Evolutionary conservation across 2,113 vertebrate species (phyloP), one percentile per base, ranked within the genome.

Genomic region (Psilopsiagon aymara): DNA sequence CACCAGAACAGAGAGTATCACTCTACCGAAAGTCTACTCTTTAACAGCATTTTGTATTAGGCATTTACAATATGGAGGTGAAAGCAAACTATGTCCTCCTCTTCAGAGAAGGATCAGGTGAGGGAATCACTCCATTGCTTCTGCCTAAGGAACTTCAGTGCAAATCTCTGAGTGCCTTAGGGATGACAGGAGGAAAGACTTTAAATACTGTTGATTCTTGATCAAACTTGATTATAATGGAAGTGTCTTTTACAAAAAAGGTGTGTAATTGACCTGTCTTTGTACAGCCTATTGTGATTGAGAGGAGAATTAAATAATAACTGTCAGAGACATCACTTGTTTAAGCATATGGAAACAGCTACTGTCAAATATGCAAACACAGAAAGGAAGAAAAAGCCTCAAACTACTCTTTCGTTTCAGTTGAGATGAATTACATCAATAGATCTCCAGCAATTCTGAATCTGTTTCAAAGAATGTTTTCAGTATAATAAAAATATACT

Each of bases 291-390:
- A 87, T 87, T 91, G 88, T 92, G 94, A 89, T 85, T 91, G 86
- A 91, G 92, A 82, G 88, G 80, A 88, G 55, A 92, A 96, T 94
- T 86, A 88, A 96, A 90, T 90, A 94, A 94, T 90, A 84, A 93
- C 80, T 14, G 44, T 80, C 82, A 90, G 80, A 93, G 85, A 37
- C 44, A 47, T 95, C 60, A 82, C 86, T 75, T 88, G 78, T 78
- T 79, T 25, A 92, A 93, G 90, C 69, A 69, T 57, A 86, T 37
- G 69, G 88, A 81, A 86, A 88, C 86, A 79, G 73, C 52, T 91
- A 47, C 86, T 95, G 95, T 95, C 86, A 90, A 92, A 93, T 92
- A 94, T 77, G 77, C 86, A 95, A 93, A 96, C 86, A 78, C 21
- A 78, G 80, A 88, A 73, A 75, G 41, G 62, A 81, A 83, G 76